Base-by-base conservation (phyloP, 2,113 vertebrate species). In the Mesocricetus auratus region DNA sequence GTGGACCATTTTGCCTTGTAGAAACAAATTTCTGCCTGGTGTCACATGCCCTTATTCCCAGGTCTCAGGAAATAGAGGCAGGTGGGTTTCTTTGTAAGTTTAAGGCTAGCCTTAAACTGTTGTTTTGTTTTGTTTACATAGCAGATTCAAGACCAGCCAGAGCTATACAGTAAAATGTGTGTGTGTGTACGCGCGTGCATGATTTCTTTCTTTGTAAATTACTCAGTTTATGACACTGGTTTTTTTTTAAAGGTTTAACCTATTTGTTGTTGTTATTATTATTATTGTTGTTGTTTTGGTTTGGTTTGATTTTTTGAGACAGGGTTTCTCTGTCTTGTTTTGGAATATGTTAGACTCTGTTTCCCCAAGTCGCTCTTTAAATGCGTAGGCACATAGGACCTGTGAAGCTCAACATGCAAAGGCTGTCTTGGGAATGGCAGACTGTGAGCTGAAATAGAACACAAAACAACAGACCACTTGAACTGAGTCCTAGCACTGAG, bases 331-430 rank as follows among this genome's bases (percentile, higher is more conserved):
- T n/a, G n/a, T n/a, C n/a, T n/a, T n/a, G n/a, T n/a, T 87, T 16
- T 12, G 73, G 33, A 92, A 50, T 50, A 50, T 50, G 50, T 50
- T 50, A 50, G 85, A 26, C 74, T 29, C 22, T 13, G 11, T n/a
- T 50, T 50, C 50, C 50, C 50, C 50, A 50, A 50, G 22, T 82
- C 12, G 36, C 39, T 82, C 33, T 60, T 39, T 77, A n/a, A 95
- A 42, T 78, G 50, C 5, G 50, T 53, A 39, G 4, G 10, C 36
- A 82, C 74, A 66, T 26, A 50, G n/a, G 45, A 75, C 21, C 73
- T 87, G 91, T 45, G 75, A 93, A 95, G 29, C 9, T 66, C 86
- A 45, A 81, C n/a, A 58, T 87, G 58, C 39, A 74, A 69, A 92
- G 89, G 4, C 53, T 89, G 45, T 60, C 74, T 94, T 94, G 71